Percentiles rank a stretch among this genome's conserved stretches.
These are phyloP conservation scores for Triplophysa yarkandensis DNA, from an alignment of 2,797 vertebrate species.

Conservation along the genomic window DNA sequence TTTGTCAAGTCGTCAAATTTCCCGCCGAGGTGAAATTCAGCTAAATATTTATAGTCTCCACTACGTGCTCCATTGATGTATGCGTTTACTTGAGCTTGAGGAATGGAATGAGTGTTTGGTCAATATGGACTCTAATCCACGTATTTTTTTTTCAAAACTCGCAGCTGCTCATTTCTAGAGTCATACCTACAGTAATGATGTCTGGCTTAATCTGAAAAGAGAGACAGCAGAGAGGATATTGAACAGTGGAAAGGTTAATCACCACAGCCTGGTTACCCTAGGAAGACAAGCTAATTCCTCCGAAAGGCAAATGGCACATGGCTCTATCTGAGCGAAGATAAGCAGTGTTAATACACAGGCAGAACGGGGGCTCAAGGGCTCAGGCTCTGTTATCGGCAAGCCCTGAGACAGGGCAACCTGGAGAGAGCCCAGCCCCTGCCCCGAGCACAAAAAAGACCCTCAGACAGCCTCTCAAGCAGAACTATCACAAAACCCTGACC, in stretches of 20 bases:
- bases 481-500: constrained; percentile 83
- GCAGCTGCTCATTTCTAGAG: constrained; percentile 48
- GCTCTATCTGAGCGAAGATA: constrained; percentile 89
- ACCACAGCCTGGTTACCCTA: constrained; percentile 88
- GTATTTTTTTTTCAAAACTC: constrained; percentile 3
- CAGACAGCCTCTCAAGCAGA: constrained; percentile 89
- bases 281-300: constrained; percentile 92
- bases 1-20: constrained; percentile 59
- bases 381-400: constrained; percentile 83
- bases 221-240: constrained; percentile 54
- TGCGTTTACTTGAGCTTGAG: constrained; percentile 34
- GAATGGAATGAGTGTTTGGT: constrained; percentile 10
- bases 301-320: constrained; percentile 89
- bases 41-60: constrained; percentile 42
- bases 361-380: constrained; percentile 90
- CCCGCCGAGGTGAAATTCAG: constrained; percentile 44
- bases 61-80: background rate
- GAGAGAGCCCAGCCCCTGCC: constrained; percentile 68
- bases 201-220: constrained; percentile 54
- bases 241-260: constrained; percentile 83
- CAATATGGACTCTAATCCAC: constrained; percentile 1
- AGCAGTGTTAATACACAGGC: constrained; percentile 93
- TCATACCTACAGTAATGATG: constrained; percentile 59
- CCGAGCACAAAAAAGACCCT: constrained; percentile 80
- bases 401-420: constrained; percentile 88